Evolutionary conservation across 2,797 vertebrate species (phyloP), one percentile per base, ranked within the genome.

Genomic region (Scolopax bukidnonensis): DNA sequence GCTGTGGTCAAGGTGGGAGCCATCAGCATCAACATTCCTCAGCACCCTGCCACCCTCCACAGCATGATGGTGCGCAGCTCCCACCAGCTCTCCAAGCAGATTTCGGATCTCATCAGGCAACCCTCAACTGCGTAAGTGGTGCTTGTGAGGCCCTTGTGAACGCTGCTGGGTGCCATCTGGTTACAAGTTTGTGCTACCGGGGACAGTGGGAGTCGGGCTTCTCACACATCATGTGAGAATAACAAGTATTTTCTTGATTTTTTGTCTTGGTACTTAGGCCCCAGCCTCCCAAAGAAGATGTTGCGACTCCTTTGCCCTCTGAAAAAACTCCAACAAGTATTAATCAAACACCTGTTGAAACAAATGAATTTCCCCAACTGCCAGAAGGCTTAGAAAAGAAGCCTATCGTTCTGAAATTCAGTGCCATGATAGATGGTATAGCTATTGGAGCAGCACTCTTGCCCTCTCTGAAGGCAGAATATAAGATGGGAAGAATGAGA

Each of bases 31-130:
- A 99, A 99, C 97, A 99, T 99, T 67, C 99, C 99, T 4, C 99
- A 99, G 96, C 99, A 99, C 95, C 99, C 99, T 1, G 99, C 99
- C 68, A 99, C 99, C 0, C 94, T 99, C 94, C 99, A 99, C 97
- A 99, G 99, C 97, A 99, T 99, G 99, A 99, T 99, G 99, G 99
- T 99, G 80, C 99, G 99, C 94, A 99, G 99, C 94, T 99, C 99
- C 74, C 99, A 99, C 97, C 99, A 99, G 96, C 99, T 99, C 67
- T 99, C 99, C 89, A 99, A 99, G 95, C 99, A 99, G 97, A 99
- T 99, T 94, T 99, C 99, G 1, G 99, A 99, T 97, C 99, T 99
- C 96, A 99, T 99, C 95, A 98, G 99, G 38, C 99, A 99, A 33
- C 99, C 99, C 4, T 99, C 99, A 3, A 97, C 98, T 10, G 91